Base-by-base conservation (phyloP, 1,140 invertebrate species). In the Drosophila leontia region DNA sequence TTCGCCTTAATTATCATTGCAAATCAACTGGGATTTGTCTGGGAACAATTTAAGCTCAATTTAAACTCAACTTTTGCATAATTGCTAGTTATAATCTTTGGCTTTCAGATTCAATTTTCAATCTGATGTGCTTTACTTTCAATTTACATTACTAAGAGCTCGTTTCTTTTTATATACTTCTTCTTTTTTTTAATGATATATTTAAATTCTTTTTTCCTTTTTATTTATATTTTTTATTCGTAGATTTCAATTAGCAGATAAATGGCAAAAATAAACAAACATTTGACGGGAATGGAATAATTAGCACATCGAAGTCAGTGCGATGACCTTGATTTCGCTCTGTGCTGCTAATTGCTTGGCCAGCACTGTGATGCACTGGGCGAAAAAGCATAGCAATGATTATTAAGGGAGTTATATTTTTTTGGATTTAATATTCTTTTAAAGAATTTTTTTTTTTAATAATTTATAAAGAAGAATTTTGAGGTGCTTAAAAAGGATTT, bases 241-340 rank as follows among this genome's bases (percentile, higher is more conserved):
- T 29, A 50, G 37, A 75, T 77, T 77, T 76, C 74, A 77, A 77
- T 77, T 76, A 76, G 55, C 72, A 77, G 61, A 67, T 75, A 45
- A 57, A 50, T 58, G n/a, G 51, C 50, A 32, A 32, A 72, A 58
- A 63, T 56, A 56, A 47, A 19, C 41, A 57, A 75, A 44, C 23
- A 72, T 39, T 39, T 51, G 19, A 19, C 32, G 35, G 19, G 47
- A 42, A 35, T 51, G 39, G 15, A 42, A 48, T 37, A 75, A 63
- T 65, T 75, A 75, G 70, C 59, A 76, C 51, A 26, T 59, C 29
- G 47, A 45, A 51, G 55, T 64, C 26, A 34, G 3, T 23, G 26
- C 45, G 19, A n/a, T 29, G 39, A 56, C 71, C 71, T 62, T 62
- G 39, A 50, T 67, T 45, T 70, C 19, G 39, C 37, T 68, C 15